phyloP scores from a whole-genome alignment of 2,797 vertebrate genomes.

The Poeciliopsis gracilis region DNA sequence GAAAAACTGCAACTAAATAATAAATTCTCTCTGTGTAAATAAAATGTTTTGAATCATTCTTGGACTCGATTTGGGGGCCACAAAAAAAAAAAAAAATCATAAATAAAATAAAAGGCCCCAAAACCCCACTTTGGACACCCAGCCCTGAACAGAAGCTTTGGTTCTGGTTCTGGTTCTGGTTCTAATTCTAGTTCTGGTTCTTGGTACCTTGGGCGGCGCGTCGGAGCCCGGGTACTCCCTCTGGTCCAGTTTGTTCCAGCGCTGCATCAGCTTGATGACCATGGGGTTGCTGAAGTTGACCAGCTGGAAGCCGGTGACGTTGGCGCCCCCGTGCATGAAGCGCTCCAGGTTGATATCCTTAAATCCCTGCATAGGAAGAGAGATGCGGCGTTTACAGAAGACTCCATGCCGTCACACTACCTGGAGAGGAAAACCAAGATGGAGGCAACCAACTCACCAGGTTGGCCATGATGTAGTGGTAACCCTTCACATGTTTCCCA shows the following conservation, averaged over 20 bases:
- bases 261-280: constrained; percentile 97
- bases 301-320: constrained; percentile 97
- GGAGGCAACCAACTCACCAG: constrained; percentile 82
- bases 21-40: too few relatives aligned
- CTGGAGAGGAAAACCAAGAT: neutral
- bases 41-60: too few relatives aligned
- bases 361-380: constrained; percentile 83
- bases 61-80: too few relatives aligned
- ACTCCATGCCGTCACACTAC: too few relatives aligned
- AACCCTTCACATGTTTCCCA: constrained; percentile 95
- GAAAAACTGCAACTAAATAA: too few relatives aligned
- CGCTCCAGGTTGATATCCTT: constrained; percentile 98
- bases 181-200: too few relatives aligned
- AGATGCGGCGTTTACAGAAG: too few relatives aligned
- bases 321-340: constrained; percentile 98
- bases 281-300: constrained; percentile 97
- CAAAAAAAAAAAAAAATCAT: too few relatives aligned
- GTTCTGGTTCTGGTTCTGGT: neutral
- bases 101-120: too few relatives aligned
- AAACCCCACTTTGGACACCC: too few relatives aligned
- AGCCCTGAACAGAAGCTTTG: too few relatives aligned
- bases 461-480: constrained; percentile 98
- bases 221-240: constrained; percentile 98
- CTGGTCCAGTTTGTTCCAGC: constrained; percentile 99
- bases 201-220: constrained; percentile 90